These are phyloP conservation scores for Mirounga angustirostris DNA, from an alignment of 2,113 vertebrate species.

Conservation along the genomic window DNA sequence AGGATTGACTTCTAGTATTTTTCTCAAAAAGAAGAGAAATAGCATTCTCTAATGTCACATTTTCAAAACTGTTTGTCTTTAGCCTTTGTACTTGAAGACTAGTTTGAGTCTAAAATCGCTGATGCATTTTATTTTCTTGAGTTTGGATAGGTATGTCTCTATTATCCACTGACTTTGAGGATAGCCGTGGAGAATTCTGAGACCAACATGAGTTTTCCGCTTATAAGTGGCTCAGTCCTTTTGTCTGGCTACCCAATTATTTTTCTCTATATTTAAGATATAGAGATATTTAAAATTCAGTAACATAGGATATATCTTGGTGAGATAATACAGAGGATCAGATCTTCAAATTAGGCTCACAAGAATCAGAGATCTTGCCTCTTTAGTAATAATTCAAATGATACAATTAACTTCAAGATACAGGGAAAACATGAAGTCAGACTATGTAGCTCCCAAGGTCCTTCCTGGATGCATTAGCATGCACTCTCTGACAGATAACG, in stretches of 20 bases:
- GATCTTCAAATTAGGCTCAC: neutral
- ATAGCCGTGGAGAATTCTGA: neutral
- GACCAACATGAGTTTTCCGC: neutral
- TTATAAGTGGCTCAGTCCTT: neutral
- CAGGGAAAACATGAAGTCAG: neutral
- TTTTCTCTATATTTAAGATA: neutral
- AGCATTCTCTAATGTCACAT: neutral
- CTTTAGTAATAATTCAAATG: neutral
- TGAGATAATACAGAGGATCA: neutral
- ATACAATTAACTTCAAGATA: neutral
- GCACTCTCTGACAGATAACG: rapidly evolving
- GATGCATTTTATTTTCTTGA: neutral
- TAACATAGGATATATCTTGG: neutral
- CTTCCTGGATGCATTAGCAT: neutral
- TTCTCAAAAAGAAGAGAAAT: neutral
- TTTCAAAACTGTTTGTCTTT: neutral
- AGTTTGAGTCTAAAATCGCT: neutral
- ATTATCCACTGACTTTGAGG: neutral
- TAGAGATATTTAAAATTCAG: neutral
- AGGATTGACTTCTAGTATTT: neutral
- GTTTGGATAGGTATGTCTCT: neutral
- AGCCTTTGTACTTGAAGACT: neutral
- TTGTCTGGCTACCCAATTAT: neutral
- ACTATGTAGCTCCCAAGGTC: neutral
- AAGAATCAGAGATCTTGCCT: neutral